phyloP scores from a whole-genome alignment of 2,797 vertebrate genomes.

The Scomberomorus guttatus region DNA sequence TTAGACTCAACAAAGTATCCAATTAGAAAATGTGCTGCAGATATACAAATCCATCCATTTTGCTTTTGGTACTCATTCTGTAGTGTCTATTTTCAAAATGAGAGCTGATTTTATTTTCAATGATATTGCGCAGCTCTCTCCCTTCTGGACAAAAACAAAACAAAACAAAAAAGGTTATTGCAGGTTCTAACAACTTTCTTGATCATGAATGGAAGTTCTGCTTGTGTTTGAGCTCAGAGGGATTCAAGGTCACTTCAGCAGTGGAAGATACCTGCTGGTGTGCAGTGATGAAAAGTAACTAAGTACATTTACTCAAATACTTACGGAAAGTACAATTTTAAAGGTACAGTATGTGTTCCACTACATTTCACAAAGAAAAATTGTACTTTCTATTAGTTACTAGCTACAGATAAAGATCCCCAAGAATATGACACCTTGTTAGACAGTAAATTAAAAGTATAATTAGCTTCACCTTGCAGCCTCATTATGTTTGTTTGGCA shows the following conservation, averaged over 20 bases:
- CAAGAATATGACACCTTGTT: not conserved
- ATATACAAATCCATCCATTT: constrained; percentile 15
- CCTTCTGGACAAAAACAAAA: constrained; percentile 32
- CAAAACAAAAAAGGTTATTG: not conserved
- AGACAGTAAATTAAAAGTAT: not conserved
- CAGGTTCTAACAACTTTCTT: constrained; percentile 10
- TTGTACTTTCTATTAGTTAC: too few species aligned
- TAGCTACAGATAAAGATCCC: not conserved
- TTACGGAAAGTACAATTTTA: too few species aligned
- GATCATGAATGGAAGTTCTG: not conserved
- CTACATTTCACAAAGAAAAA: too few species aligned
- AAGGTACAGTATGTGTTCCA: too few species aligned
- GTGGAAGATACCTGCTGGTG: not conserved
- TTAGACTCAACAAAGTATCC: constrained; percentile 27
- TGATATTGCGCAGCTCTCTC: not conserved
- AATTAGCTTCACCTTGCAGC: not conserved
- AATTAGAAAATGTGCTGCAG: constrained; percentile 32
- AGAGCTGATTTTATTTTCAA: constrained; percentile 1
- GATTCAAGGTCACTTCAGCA: too few species aligned
- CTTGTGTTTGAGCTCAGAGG: not conserved
- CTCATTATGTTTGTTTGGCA: not conserved
- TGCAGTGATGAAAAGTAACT: not conserved
- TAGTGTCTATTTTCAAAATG: not conserved
- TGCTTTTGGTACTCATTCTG: not conserved
- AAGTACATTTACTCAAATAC: too few species aligned